A percentile compares a stretch with the other conserved stretches of the same genome.
These are phyloP conservation scores for Phyllopteryx taeniolatus DNA, from an alignment of 2,113 vertebrate genomes.

Conservation along the genomic window DNA sequence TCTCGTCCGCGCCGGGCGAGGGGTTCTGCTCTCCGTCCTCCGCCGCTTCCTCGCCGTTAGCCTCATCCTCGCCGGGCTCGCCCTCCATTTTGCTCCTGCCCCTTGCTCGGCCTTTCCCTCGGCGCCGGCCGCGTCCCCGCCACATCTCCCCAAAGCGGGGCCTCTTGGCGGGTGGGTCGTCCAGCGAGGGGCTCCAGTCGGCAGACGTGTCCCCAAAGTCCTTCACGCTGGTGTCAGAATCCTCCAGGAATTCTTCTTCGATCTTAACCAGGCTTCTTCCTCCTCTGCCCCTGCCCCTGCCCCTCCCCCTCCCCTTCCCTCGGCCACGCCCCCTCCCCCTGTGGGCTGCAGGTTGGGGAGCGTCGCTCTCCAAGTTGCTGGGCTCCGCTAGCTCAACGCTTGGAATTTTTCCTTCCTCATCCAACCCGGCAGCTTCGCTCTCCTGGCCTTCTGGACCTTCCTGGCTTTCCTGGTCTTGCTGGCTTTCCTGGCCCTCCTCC, in stretches of 20 bases:
- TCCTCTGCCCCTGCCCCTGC: constrained; percentile 32
- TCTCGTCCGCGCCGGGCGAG: constrained; percentile 18
- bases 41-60: constrained; percentile 68
- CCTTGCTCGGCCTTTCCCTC: constrained; percentile 22
- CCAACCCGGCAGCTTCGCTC: background rate
- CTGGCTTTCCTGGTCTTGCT: background rate
- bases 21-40: constrained; percentile 60
- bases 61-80: constrained; percentile 53
- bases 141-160: constrained; percentile 9
- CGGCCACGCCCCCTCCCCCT: constrained; percentile 28
- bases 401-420: background rate
- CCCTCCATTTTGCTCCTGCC: constrained; percentile 19
- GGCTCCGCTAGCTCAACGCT: constrained; percentile 18
- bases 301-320: constrained; percentile 28
- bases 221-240: constrained; percentile 44
- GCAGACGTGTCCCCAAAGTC: constrained; percentile 57
- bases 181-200: constrained; percentile 61
- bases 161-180: constrained; percentile 40
- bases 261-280: constrained; percentile 15
- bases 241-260: constrained; percentile 23
- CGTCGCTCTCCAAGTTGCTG: background rate
- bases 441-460: background rate
- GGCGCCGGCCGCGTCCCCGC: constrained; percentile 51
- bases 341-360: constrained; percentile 13
- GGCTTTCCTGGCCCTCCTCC: background rate